Evolutionary conservation across 2,888 invertebrate species (phyloP), one percentile per base, ranked within the genome.

Genomic region (Oxyteleia sp.): DNA sequence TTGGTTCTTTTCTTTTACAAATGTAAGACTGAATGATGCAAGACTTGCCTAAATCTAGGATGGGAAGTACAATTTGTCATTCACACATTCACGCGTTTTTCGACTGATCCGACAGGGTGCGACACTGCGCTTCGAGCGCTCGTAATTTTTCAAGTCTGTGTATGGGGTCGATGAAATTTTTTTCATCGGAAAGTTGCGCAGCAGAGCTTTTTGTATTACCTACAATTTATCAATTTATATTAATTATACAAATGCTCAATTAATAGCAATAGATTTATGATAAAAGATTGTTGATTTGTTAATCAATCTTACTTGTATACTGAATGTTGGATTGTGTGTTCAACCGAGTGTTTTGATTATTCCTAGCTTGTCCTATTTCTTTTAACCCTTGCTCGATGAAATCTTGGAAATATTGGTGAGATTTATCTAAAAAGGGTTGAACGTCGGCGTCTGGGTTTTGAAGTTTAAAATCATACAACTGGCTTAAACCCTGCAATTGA

Each of bases 321-420:
- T 18, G 20, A 38, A 26, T 75, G 86, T 90, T 91, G 35, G 85
- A 72, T 72, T 88, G 89, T 4, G 89, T 84, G 61, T 76, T 79
- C 55, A 89, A 88, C 57, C 89, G 88, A 8, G 10, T 16, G 71
- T 89, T 92, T 84, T 93, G 93, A 89, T 87, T 92, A 80, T 91
- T 93, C 76, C 93, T 90, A 41, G 91, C 89, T 76, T 90, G 90
- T 85, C 95, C 95, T 32, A 96, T 96, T 64, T 95, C 94, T 85
- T 95, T 95, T 81, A 98, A 94, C 0, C 97, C 97, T 59, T 96
- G 95, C 92, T 96, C 96, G 86, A 98, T 97, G 92, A 97, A 98
- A 90, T 96, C 96, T 91, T 97, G 97, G 94, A 98, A 98, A 94
- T 96, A 97, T 92, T 96, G 96, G 59, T 97, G 97, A 0, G 97